Conservation (phyloP, 2,797 vertebrate species). For the Pempheris klunzingeri region DNA sequence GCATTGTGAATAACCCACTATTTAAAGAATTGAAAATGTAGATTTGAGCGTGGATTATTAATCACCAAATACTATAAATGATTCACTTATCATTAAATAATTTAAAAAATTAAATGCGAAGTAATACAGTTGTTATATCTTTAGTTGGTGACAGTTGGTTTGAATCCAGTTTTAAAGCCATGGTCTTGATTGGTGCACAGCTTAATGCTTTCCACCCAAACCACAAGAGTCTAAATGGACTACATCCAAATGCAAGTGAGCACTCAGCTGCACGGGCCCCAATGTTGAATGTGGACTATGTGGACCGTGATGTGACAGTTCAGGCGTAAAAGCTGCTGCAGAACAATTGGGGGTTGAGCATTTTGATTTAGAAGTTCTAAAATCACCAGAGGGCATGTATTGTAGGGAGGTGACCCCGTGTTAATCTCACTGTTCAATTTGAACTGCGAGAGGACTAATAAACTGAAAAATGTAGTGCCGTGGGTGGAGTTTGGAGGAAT, state of each 20-base stretch:
- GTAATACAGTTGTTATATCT: not conserved
- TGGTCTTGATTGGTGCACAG: not conserved
- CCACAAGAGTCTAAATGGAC: not conserved
- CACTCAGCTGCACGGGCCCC: constrained; percentile 13
- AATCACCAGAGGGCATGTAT: not conserved
- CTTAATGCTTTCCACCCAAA: not conserved
- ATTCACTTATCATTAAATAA: not conserved
- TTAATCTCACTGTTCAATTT: not conserved
- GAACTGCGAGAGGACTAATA: not conserved
- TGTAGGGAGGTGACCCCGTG: not conserved
- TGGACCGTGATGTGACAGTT: constrained; percentile 5
- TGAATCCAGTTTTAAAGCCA: not conserved
- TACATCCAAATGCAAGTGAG: constrained; percentile 27
- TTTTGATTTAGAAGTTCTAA: constrained; percentile 1
- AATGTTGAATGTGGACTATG: constrained; percentile 22
- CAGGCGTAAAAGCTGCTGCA: constrained; percentile 17
- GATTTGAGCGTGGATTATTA: not conserved
- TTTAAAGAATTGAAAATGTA: constrained; percentile 9
- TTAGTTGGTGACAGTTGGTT: not conserved
- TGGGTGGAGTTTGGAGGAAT: constrained; percentile 5
- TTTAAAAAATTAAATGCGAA: not conserved
- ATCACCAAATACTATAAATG: not conserved
- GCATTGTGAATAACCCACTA: constrained; percentile 1
- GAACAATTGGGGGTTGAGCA: not conserved
- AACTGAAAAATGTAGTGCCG: not conserved